Evolutionary conservation across 2,888 invertebrate genomes (phyloP).

Genomic region (Dexiosoma caninum): DNA sequence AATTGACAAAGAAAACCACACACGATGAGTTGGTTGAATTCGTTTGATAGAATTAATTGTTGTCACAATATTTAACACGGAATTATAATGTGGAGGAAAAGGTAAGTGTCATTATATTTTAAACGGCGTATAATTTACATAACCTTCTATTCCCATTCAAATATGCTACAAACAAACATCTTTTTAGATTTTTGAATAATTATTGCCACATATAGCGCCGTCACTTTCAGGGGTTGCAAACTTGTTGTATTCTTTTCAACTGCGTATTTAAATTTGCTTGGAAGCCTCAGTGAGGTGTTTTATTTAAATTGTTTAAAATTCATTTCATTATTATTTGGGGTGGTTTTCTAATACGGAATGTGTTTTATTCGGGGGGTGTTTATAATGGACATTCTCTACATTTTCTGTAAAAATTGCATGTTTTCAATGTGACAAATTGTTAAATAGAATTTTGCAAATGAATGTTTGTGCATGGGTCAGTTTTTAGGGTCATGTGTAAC

Average conservation of each 20-base stretch:
- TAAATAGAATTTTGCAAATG: constrained; percentile 12
- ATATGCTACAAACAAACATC: neutral
- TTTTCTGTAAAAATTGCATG: neutral
- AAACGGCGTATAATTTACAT: constrained; percentile 66
- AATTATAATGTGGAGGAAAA: constrained; percentile 2
- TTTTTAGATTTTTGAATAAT: constrained; percentile 22
- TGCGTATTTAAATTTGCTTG: constrained; percentile 46
- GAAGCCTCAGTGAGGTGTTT: constrained; percentile 54
- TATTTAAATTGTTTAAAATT: constrained; percentile 47
- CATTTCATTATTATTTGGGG: constrained; percentile 18
- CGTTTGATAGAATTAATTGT: constrained; percentile 34
- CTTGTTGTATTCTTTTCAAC: constrained; percentile 16
- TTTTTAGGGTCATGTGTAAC: constrained; percentile 50
- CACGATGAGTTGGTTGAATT: neutral
- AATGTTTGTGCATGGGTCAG: constrained; percentile 52
- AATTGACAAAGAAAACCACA: constrained; percentile 32
- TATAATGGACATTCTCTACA: constrained; percentile 10
- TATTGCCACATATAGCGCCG: neutral
- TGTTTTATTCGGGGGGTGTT: constrained; percentile 36
- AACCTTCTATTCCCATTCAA: constrained; percentile 57
- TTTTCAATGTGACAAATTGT: constrained; percentile 52
- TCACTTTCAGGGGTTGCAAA: constrained; percentile 40
- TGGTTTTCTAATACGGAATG: constrained; percentile 7
- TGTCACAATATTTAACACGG: constrained; percentile 50
- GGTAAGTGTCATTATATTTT: constrained; percentile 43